Conservation (phyloP, 2,888 invertebrate genomes). For the Polymixis flavicincta region DNA sequence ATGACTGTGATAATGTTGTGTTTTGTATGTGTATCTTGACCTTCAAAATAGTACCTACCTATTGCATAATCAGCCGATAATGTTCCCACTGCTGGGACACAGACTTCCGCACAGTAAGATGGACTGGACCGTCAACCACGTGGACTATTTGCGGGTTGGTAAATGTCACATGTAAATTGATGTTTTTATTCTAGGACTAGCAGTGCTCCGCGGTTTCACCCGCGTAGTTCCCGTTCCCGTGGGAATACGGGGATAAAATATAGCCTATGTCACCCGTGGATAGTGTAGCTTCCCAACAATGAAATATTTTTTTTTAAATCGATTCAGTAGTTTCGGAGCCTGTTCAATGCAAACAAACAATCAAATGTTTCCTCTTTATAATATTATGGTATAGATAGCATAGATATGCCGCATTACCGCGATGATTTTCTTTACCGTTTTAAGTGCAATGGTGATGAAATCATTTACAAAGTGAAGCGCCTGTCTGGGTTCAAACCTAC, state of each 20-base stretch:
- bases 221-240: too few relatives aligned
- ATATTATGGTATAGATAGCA: too few relatives aligned
- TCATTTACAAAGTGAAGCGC: too few relatives aligned
- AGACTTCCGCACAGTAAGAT: neutral
- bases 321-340: too few relatives aligned
- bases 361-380: too few relatives aligned
- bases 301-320: too few relatives aligned
- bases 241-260: too few relatives aligned
- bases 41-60: neutral
- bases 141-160: neutral
- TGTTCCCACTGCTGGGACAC: neutral
- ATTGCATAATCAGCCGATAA: neutral
- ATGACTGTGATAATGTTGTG: constrained; percentile 20
- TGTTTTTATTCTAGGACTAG: neutral
- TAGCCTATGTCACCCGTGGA: too few relatives aligned
- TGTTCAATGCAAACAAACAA: too few relatives aligned
- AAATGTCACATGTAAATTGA: neutral
- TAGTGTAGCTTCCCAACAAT: too few relatives aligned
- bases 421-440: neutral
- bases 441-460: neutral
- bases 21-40: neutral
- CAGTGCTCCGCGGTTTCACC: too few relatives aligned
- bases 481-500: neutral
- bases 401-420: neutral
- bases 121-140: neutral